Percentiles rank a stretch among this genome's conserved stretches.
These are phyloP conservation scores for Lepidocyrtoides sp. DNA, from an alignment of 2,888 invertebrate genomes.

Conservation along the genomic window DNA sequence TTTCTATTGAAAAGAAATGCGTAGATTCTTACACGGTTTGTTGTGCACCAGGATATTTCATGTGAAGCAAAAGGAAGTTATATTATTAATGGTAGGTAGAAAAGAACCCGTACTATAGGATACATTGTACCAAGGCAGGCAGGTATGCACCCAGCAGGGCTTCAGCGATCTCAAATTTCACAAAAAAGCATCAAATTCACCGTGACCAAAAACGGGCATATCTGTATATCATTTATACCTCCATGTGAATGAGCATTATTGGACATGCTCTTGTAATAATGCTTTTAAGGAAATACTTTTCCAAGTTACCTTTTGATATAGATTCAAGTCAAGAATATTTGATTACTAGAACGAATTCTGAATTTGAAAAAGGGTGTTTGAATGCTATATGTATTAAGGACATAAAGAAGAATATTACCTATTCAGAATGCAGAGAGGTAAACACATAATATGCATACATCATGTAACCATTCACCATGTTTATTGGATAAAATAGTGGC, in stretches of 20 bases:
- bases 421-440: not conserved
- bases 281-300: conserved; percentile 19
- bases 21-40: not conserved
- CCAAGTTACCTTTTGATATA: conserved; percentile 17
- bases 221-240: conserved; percentile 16
- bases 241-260: not conserved
- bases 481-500: not conserved
- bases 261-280: not conserved
- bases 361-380: not conserved
- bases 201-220: conserved; percentile 61
- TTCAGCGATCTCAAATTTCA: conserved; percentile 61
- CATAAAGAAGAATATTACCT: not conserved
- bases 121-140: not conserved
- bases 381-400: not conserved
- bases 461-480: not conserved
- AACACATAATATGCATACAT: not conserved
- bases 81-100: not conserved
- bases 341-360: conserved; percentile 55
- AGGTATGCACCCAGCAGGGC: conserved; percentile 49
- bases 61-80: not conserved
- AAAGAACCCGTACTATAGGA: not conserved
- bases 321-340: conserved; percentile 51
- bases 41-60: not conserved
- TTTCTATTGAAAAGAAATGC: conserved; percentile 20
- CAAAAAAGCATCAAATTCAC: conserved; percentile 42